Percentiles rank a stretch among this genome's conserved stretches.
These are phyloP conservation scores for Leptinotarsa peninsularis DNA, from an alignment of 2,888 invertebrate genomes.

Conservation along the genomic window DNA sequence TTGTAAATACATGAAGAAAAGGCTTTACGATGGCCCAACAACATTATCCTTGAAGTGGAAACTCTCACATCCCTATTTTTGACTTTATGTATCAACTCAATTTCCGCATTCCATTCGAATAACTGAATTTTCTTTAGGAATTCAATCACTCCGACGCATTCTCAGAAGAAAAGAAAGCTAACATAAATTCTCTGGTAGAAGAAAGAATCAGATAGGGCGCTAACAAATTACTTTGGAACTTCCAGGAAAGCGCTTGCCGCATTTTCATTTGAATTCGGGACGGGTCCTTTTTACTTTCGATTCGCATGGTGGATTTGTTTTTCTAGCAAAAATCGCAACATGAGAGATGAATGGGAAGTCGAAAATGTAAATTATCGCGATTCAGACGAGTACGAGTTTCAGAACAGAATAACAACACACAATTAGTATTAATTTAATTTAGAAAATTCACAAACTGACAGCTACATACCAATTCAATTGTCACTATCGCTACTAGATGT, in stretches of 20 bases:
- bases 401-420: too few relatives aligned
- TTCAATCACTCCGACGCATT: conserved; percentile 3
- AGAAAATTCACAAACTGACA: too few relatives aligned
- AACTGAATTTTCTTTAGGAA: conserved; percentile 4
- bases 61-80: background rate
- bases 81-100: background rate
- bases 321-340: background rate
- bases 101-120: conserved; percentile 3
- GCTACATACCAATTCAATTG: too few relatives aligned
- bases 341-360: background rate
- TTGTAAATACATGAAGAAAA: too few relatives aligned
- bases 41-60: too few relatives aligned
- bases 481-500: too few relatives aligned
- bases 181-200: background rate
- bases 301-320: background rate
- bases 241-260: conserved; percentile 2
- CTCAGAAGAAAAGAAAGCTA: conserved; percentile 2
- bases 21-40: too few relatives aligned
- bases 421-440: too few relatives aligned
- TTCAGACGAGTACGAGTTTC: too few relatives aligned
- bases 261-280: conserved; percentile 10
- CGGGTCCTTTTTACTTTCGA: background rate
- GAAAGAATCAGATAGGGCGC: conserved; percentile 12
- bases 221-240: conserved; percentile 25
- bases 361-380: background rate